Evolutionary conservation across 2,797 vertebrate genomes (phyloP).

Genomic region (Hoplostethus mediterraneus): DNA sequence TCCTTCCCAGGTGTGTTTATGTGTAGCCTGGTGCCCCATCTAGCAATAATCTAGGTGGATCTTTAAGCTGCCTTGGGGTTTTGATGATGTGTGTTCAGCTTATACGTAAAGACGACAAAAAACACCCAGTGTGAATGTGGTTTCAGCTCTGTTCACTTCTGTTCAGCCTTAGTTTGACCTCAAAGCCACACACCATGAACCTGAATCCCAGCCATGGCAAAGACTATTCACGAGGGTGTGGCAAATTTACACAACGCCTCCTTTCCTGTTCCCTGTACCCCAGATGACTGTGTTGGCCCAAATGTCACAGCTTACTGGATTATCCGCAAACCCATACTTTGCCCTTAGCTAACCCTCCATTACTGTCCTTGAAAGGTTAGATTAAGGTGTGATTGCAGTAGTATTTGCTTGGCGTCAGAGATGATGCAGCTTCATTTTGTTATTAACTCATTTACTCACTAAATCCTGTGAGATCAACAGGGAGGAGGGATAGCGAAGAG

Average conservation of each 20-base stretch:
- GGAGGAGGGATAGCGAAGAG: slow-evolving; percentile 7
- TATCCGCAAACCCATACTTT: not conserved
- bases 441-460: slow-evolving; percentile 28
- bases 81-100: too few relatives aligned
- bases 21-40: too few relatives aligned
- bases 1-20: too few relatives aligned
- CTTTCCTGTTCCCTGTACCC: not conserved
- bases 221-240: not conserved
- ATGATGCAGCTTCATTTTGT: slow-evolving; percentile 22
- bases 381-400: slow-evolving; percentile 4
- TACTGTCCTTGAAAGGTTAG: slow-evolving; percentile 4
- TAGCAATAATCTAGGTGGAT: too few relatives aligned
- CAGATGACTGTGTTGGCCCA: not conserved
- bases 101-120: too few relatives aligned
- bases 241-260: not conserved
- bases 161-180: too few relatives aligned
- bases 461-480: slow-evolving; percentile 30
- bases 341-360: not conserved
- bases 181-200: too few relatives aligned
- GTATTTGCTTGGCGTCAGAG: slow-evolving; percentile 10
- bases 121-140: too few relatives aligned
- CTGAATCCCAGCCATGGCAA: too few relatives aligned
- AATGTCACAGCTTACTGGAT: not conserved
- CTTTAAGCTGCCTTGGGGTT: too few relatives aligned
- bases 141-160: too few relatives aligned